Base-by-base conservation (phyloP, 2,113 vertebrate genomes). In the Diadophis punctatus region DNA sequence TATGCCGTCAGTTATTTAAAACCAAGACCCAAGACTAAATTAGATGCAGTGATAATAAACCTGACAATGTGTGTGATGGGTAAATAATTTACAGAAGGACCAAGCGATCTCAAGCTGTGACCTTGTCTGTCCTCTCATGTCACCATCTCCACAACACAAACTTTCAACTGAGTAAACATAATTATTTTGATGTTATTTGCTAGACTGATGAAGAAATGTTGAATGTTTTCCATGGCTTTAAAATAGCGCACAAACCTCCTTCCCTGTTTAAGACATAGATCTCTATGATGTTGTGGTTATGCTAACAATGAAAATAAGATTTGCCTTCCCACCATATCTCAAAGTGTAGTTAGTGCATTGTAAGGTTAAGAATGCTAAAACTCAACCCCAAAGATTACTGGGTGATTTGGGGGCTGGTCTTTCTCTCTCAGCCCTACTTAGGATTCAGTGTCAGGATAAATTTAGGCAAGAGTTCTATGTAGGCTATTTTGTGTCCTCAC, bases 21-120 rank as follows among this genome's bases (percentile, higher is more conserved):
- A 52, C 27, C n/a, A 94, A 94, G 92, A 90, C 93, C 94, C 80
- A 96, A 95, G 90, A 90, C 89, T 34, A 91, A 96, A 91, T 92
- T 93, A 95, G 94, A 96, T 92, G 84, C 80, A 85, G 27, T 5
- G 88, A 94, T n/a, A 96, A 93, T 95, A 95, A 95, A 95, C 46
- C 30, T 95, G 94, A 93, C 58, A 94, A 90, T 85, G 55, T 93
- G 84, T 56, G 25, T 90, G 90, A 90, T 90, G 55, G 94, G 93
- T 94, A 94, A 89, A 91, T 94, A 96, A 97, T 94, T 95, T 84
- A 94, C 27, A 63, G 10, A 93, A n/a, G 88, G 87, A 55, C 89
- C 95, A 94, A 92, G 68, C 94, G 46, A 58, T 86, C 86, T 94
- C 90, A 87, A 90, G 91, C 20, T 56, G 43, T 2, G 53, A 93